Conservation (phyloP, 2,113 vertebrate genomes). For the Nipponia nippon region DNA sequence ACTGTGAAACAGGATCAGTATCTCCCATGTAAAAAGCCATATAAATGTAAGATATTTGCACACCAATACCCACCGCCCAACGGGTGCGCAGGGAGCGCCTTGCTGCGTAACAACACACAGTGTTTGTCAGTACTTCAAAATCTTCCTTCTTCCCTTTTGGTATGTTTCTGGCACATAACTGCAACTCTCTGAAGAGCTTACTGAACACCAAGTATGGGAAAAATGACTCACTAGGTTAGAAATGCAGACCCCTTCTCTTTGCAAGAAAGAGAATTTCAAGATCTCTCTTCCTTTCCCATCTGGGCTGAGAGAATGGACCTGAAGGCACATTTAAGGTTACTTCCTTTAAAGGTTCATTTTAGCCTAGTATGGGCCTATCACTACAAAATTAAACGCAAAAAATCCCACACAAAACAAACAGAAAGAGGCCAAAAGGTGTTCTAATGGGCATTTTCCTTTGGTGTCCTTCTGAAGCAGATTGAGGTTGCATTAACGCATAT, state of each 20-base stretch:
- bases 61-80: not conserved
- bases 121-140: conserved; percentile 27
- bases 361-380: not conserved
- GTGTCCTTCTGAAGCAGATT: not conserved
- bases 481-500: not conserved
- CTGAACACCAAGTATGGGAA: conserved; percentile 7
- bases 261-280: not conserved
- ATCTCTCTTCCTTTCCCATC: not conserved
- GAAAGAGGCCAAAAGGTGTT: not conserved
- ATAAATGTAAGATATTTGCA: not conserved
- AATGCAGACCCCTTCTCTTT: conserved; percentile 16
- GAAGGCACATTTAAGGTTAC: not conserved
- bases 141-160: not conserved
- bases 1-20: not conserved
- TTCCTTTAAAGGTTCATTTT: conserved; percentile 11
- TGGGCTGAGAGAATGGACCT: not conserved
- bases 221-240: not conserved
- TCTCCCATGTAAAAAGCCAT: not conserved
- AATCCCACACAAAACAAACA: not conserved
- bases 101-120: not conserved
- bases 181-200: not conserved
- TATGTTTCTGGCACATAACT: not conserved
- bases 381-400: not conserved
- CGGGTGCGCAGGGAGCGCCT: not conserved
- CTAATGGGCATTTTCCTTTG: not conserved